phyloP scores from a whole-genome alignment of 2,113 vertebrate genomes.

The Brachyhypopomus gauderio region DNA sequence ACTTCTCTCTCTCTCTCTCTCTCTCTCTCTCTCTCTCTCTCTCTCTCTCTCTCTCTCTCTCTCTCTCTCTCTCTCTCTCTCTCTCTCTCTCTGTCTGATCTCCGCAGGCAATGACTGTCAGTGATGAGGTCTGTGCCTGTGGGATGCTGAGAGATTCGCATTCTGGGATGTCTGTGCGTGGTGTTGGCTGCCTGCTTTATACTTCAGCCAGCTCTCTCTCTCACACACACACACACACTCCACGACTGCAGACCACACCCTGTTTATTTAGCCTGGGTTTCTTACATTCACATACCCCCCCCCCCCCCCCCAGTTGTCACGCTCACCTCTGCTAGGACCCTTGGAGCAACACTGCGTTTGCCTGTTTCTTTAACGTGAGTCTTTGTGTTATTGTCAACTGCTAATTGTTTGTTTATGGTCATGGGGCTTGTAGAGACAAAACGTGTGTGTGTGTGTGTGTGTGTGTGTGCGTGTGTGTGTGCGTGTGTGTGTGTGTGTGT shows the following conservation, averaged over 20 bases:
- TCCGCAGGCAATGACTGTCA: constrained; percentile 20
- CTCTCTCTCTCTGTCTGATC: not conserved
- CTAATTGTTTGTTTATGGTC: constrained; percentile 13
- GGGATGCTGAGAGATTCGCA: constrained; percentile 29
- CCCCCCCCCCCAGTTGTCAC: not conserved
- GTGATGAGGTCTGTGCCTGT: constrained; percentile 19
- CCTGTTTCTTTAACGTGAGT: not conserved
- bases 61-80: constrained; percentile 5
- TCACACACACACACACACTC: too few species aligned
- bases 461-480: not conserved
- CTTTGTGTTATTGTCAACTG: not conserved
- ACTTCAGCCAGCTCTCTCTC: not conserved
- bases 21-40: constrained; percentile 11
- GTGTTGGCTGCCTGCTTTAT: not conserved
- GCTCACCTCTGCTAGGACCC: not conserved
- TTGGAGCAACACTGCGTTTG: not conserved
- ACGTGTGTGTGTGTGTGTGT: not conserved
- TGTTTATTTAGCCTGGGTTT: constrained; percentile 19
- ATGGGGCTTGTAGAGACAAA: not conserved
- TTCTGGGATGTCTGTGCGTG: constrained; percentile 26
- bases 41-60: constrained; percentile 11
- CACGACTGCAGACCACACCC: not conserved
- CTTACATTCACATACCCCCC: not conserved
- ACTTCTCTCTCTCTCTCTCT: not conserved
- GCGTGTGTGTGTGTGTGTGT: not conserved